Conservation (phyloP, 1,140 invertebrate genomes). For the Neodiprion pinetum region DNA sequence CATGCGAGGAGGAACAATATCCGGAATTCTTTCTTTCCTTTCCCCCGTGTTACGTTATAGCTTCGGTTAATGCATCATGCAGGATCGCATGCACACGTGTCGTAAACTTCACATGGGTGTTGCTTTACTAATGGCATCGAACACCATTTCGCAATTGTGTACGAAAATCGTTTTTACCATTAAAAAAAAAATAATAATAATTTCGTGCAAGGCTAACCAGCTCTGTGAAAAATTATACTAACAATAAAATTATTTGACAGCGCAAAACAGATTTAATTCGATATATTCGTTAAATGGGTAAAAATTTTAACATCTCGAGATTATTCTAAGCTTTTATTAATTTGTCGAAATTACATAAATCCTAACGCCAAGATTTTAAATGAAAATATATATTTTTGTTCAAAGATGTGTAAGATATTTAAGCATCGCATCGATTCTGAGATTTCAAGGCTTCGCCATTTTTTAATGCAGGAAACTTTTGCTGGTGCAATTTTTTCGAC, state of each 20-base stretch:
- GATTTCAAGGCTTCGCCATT: too few species aligned
- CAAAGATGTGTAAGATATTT: too few species aligned
- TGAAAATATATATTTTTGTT: too few species aligned
- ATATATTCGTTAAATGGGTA: background rate
- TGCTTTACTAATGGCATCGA: background rate
- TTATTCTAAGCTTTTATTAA: too few species aligned
- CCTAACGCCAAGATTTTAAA: too few species aligned
- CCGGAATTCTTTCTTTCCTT: background rate
- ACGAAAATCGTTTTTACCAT: background rate
- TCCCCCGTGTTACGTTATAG: background rate
- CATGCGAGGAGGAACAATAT: constrained; percentile 5
- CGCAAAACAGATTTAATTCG: background rate
- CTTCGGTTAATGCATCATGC: background rate
- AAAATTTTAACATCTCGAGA: too few species aligned
- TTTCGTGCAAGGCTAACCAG: background rate
- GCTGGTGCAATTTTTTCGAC: too few species aligned
- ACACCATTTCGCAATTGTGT: background rate
- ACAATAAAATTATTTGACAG: background rate
- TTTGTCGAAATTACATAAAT: too few species aligned
- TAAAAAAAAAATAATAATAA: background rate
- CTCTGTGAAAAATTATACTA: background rate
- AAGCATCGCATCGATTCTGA: too few species aligned
- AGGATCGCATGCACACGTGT: too few species aligned
- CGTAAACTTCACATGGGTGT: background rate
- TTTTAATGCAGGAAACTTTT: too few species aligned